Evolutionary conservation across 37 sponge, comb jelly and placozoan genomes (phyloP).

Genomic region (Dysidea cf. avara): DNA sequence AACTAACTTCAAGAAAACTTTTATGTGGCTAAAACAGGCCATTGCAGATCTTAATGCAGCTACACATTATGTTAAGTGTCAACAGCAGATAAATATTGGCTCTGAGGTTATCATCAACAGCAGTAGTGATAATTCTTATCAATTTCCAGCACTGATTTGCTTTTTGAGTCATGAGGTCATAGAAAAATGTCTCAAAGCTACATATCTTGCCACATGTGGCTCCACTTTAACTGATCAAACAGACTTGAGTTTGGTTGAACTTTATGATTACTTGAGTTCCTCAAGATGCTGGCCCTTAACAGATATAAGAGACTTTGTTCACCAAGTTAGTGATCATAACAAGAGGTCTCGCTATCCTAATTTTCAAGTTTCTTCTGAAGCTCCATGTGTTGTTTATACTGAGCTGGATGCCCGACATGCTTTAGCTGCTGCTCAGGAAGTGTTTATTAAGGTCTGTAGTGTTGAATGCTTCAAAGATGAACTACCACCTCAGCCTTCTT

Average conservation of each 20-base stretch:
- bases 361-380: constrained; percentile 40
- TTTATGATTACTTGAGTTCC: constrained; percentile 16
- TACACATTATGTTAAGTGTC: neutral
- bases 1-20: constrained; percentile 3
- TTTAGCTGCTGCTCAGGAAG: constrained; percentile 6
- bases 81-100: neutral
- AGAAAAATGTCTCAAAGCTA: constrained; percentile 69
- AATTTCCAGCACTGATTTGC: constrained; percentile 67
- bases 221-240: neutral
- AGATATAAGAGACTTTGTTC: constrained; percentile 17
- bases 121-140: neutral
- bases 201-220: constrained; percentile 53
- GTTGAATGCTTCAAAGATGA: neutral
- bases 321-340: constrained; percentile 39
- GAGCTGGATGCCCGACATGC: constrained; percentile 36
- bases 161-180: constrained; percentile 68
- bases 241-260: constrained; percentile 20
- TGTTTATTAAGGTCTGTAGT: constrained; percentile 8
- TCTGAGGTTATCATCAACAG: neutral
- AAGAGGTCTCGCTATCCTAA: constrained; percentile 48
- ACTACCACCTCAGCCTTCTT: neutral
- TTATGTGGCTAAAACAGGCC: constrained; percentile 48
- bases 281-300: constrained; percentile 8
- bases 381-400: constrained; percentile 37
- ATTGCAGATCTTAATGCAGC: constrained; percentile 51